Percentiles rank a stretch among this genome's conserved stretches.
phyloP scores from a whole-genome alignment of 1,140 invertebrate genomes.

The Cyclina sinensis region DNA sequence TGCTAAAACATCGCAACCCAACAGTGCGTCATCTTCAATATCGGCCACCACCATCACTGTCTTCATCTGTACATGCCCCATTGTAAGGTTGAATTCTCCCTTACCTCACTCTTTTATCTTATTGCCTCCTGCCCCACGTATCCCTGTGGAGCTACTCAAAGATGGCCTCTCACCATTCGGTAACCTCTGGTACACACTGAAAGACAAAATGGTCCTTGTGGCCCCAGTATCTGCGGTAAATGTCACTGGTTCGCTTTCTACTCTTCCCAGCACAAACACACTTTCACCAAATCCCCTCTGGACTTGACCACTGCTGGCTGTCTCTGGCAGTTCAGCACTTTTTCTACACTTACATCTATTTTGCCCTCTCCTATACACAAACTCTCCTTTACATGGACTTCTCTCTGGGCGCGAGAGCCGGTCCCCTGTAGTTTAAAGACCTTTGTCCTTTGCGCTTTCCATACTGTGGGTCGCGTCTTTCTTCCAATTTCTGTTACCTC shows the following conservation, averaged over 20 bases:
- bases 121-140: slow-evolving; percentile 17
- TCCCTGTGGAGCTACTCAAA: not conserved
- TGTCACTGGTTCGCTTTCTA: not conserved
- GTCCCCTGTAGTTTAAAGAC: slow-evolving; percentile 45
- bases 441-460: not conserved
- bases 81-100: not conserved
- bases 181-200: not conserved
- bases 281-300: not conserved
- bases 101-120: slow-evolving; percentile 23
- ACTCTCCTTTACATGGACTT: not conserved
- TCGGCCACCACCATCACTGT: slow-evolving; percentile 40
- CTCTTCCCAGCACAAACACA: not conserved
- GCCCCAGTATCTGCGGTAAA: slow-evolving; percentile 47
- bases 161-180: not conserved
- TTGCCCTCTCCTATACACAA: not conserved
- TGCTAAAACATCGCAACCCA: slow-evolving; percentile 50
- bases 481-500: not conserved
- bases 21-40: slow-evolving; percentile 53
- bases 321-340: not conserved
- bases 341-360: not conserved
- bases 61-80: not conserved
- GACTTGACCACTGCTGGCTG: not conserved
- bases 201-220: slow-evolving; percentile 25
- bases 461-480: not conserved
- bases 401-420: not conserved